Evolutionary conservation across 2,797 vertebrate genomes (phyloP).

Genomic region (Chelon labrosus): DNA sequence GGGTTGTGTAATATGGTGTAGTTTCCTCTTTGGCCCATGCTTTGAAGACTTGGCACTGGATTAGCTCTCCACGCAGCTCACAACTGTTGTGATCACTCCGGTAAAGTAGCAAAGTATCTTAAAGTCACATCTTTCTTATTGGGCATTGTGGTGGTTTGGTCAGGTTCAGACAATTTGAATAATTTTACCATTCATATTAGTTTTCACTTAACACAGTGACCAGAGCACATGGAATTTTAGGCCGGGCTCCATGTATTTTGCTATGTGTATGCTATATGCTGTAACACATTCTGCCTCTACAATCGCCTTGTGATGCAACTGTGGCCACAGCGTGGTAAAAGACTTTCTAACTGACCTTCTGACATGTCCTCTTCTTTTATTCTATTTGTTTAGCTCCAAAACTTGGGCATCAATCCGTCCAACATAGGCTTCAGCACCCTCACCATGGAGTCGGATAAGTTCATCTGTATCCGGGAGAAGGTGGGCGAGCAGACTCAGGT

Average conservation of each 20-base stretch:
- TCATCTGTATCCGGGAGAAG: conserved; percentile 99
- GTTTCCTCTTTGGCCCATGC: conserved; percentile 48
- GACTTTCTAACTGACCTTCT: background rate
- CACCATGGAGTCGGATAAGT: conserved; percentile 99
- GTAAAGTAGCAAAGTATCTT: conserved; percentile 25
- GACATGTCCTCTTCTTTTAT: background rate
- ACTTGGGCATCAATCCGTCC: conserved; percentile 97
- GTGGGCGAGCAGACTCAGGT: conserved; percentile 98
- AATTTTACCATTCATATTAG: background rate
- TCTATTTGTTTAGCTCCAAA: conserved; percentile 90
- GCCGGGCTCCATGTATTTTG: background rate
- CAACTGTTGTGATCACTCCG: conserved; percentile 14
- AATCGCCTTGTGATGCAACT: too few relatives aligned
- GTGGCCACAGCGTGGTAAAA: background rate
- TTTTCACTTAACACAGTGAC: too few relatives aligned
- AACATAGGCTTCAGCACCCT: conserved; percentile 99
- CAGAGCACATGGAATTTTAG: too few relatives aligned
- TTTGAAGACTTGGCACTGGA: conserved; percentile 45
- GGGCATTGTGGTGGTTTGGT: conserved; percentile 35
- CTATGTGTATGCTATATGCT: background rate
- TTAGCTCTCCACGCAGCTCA: conserved; percentile 49
- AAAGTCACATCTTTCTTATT: conserved; percentile 14
- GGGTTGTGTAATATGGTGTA: conserved; percentile 43
- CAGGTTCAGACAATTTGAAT: background rate
- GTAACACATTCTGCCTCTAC: too few relatives aligned